Base-by-base conservation (phyloP, 2,113 vertebrate genomes). In the Cacatua alba region DNA sequence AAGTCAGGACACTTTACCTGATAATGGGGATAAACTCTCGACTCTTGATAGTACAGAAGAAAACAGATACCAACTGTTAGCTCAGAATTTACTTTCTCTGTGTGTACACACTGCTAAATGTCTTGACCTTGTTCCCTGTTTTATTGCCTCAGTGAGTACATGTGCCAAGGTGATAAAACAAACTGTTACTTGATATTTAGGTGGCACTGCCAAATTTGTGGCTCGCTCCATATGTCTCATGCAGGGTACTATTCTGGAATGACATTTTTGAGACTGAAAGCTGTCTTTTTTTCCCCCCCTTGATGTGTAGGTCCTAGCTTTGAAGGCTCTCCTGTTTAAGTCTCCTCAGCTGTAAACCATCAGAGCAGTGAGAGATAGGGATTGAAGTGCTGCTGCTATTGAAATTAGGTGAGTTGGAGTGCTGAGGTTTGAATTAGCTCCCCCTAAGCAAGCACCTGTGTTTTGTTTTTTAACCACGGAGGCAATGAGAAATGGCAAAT, bases 121-220 rank as follows among this genome's bases (percentile, higher is more conserved):
- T 93, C 75, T 88, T 87, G 69, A 95, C 92, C 81, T 92, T 63
- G 68, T 96, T 89, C 68, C 53, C 85, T 84, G 7, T 67, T 92
- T 86, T 85, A 91, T 86, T 96, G 52, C 53, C 93, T 97, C 65
- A 75, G 19, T 84, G 46, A 21, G 55, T 82, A 62, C 75, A 15
- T 72, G 62, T 93, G 82, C 63, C 85, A 94, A 92, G 69, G 90
- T 96, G 90, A 92, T 92, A 92, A 97, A 96, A 86, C 80, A 95
- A 94, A 87, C 94, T 97, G 95, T 77, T 93, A 86, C 88, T 88
- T 94, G 88, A 67, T 93, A 89, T 91, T 86, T 62, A 96, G 87
- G 88, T 92, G 82, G 59, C 49, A 85, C 55, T 97, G 95, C 94
- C 94, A 84, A 82, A 85, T 91, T 52, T 1, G 4, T 95, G 82